A percentile compares a stretch with the other conserved stretches of the same genome.
phyloP scores from a whole-genome alignment of 2,113 vertebrate genomes.

The Dunckerocampus dactyliophorus region DNA sequence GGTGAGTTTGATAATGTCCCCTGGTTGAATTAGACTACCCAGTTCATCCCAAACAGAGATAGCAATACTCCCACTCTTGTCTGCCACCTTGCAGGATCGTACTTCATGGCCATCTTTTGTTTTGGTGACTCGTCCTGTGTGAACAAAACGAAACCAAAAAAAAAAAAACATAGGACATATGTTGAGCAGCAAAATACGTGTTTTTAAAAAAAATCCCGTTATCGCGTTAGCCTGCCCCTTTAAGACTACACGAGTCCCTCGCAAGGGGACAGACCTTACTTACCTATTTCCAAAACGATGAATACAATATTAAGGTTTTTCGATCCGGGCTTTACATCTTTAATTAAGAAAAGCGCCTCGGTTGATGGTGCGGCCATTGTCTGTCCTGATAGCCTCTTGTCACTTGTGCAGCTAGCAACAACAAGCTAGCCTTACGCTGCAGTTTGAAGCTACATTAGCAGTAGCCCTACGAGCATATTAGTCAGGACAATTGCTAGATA shows the following conservation, averaged over 20 bases:
- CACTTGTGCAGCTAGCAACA: not conserved
- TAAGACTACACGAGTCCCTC: slow-evolving; percentile 45
- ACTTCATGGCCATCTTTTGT: slow-evolving; percentile 98
- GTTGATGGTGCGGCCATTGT: slow-evolving; percentile 76
- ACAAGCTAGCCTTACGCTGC: not conserved
- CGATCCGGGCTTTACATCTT: slow-evolving; percentile 94
- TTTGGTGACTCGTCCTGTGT: slow-evolving; percentile 91
- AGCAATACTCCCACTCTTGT: slow-evolving; percentile 95
- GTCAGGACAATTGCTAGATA: not conserved
- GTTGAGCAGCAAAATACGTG: not conserved
- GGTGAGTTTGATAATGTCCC: slow-evolving; percentile 95
- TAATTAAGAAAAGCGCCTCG: slow-evolving; percentile 84
- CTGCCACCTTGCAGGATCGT: slow-evolving; percentile 94
- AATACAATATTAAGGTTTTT: slow-evolving; percentile 99
- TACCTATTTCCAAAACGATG: slow-evolving; percentile 99
- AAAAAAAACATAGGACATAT: not conserved
- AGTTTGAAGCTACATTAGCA: slow-evolving; percentile 29
- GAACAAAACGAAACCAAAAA: not conserved
- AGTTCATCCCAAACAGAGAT: slow-evolving; percentile 99
- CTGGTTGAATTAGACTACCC: slow-evolving; percentile 90
- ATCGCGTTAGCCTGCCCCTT: slow-evolving; percentile 32
- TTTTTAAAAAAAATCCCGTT: not conserved
- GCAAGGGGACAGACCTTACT: slow-evolving; percentile 5
- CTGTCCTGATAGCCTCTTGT: not conserved
- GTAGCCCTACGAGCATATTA: slow-evolving; percentile 22